phyloP scores from a whole-genome alignment of 2,797 vertebrate species.

The Amazonetta brasiliensis region DNA sequence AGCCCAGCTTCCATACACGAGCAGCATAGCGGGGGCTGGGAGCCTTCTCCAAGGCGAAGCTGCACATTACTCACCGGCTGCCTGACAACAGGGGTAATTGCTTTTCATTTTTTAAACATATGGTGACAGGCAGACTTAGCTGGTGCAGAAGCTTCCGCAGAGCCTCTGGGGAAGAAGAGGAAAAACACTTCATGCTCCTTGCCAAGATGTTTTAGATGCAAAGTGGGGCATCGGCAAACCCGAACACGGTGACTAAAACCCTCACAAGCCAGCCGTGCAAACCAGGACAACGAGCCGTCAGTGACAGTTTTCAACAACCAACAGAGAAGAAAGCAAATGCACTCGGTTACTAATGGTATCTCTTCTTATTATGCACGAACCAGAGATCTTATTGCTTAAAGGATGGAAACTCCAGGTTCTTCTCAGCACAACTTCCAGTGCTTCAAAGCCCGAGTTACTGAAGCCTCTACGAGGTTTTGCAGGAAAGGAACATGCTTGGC shows the following conservation, averaged over 20 bases:
- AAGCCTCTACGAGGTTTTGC: neutral
- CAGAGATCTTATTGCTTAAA: neutral
- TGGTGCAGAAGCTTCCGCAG: neutral
- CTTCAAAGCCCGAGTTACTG: neutral
- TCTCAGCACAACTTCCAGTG: neutral
- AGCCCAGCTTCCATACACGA: constrained; percentile 11
- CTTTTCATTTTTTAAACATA: constrained; percentile 56
- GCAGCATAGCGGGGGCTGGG: neutral
- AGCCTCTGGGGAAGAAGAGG: constrained; percentile 38
- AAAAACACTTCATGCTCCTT: constrained; percentile 24
- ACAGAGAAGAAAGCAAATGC: neutral
- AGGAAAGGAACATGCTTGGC: neutral
- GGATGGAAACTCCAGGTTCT: neutral
- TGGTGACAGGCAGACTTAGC: constrained; percentile 11
- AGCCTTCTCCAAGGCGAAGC: neutral
- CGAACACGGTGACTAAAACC: neutral
- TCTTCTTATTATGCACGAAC: neutral
- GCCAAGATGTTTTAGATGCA: constrained; percentile 27
- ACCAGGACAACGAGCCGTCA: neutral
- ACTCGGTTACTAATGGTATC: neutral
- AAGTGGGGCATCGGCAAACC: constrained; percentile 41
- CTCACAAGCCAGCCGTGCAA: neutral
- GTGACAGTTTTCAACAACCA: neutral
- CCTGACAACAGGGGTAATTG: constrained; percentile 64
- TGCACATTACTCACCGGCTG: neutral